Base-by-base conservation (phyloP, 2,888 invertebrate genomes). In the Phyllotreta cruciferae region DNA sequence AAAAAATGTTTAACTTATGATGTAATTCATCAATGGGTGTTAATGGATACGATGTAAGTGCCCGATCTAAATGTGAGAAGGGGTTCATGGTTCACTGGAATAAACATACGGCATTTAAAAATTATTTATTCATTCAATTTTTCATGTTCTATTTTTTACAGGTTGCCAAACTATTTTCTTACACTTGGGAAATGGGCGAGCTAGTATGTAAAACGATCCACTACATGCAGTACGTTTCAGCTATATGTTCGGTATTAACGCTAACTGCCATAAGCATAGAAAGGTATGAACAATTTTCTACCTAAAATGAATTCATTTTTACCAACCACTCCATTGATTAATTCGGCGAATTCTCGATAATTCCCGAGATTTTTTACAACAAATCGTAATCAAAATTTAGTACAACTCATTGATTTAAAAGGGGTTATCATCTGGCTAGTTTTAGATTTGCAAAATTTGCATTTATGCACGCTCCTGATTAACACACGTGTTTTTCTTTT, bases 191-290 rank as follows among this genome's bases (percentile, higher is more conserved):
- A 6, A 84, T 89, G 82, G 90, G 90, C 1, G 78, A 82, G 66
- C 84, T 88, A 74, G 79, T 89, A 63, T 90, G 90, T 79, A 89
- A 88, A 79, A 81, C 83, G 58, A 87, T 89, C 8, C 87, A 89
- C 78, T 90, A 90, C 80, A 84, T 90, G 80, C 90, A 90, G 80
- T 88, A 86, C 70, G 86, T 90, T 42, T 88, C 89, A 1, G 87
- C 88, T 68, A 86, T 90, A 66, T 90, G 90, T 75, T 90, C 89
- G 0, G 89, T 90, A 35, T 83, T 90, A 68, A 90, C 90, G 0
- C 82, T 90, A 64, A 90, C 90, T 1, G 86, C 87, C 50, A 90
- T 90, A 84, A 89, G 89, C 71, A 83, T 90, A 55, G 90, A 90
- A 80, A 86, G 90, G 89, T 89, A 80, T 81, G 80, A 62, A 24